Evolutionary conservation across 2,113 vertebrate genomes (phyloP).

Genomic region (Baryphthengus martii): DNA sequence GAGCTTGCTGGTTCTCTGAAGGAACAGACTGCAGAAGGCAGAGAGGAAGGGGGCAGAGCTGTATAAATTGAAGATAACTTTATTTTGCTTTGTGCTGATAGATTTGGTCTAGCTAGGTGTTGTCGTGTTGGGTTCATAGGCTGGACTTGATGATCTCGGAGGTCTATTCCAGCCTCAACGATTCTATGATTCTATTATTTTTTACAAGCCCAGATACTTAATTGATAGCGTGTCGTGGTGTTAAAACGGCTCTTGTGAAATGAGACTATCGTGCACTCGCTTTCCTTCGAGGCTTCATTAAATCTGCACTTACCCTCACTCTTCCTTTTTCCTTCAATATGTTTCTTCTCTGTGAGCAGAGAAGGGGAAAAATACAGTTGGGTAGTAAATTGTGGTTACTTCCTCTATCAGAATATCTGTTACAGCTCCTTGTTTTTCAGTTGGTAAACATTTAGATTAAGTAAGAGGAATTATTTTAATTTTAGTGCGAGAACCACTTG

Average conservation of each 20-base stretch:
- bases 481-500: not conserved
- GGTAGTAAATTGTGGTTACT: slow-evolving; percentile 58
- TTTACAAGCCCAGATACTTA: not conserved
- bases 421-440: slow-evolving; percentile 10
- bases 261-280: not conserved
- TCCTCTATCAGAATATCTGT: slow-evolving; percentile 40
- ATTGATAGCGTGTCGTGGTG: not conserved
- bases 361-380: slow-evolving; percentile 21
- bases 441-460: slow-evolving; percentile 16
- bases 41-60: not conserved
- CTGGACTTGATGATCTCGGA: too few species aligned
- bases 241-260: not conserved
- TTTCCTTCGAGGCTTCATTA: not conserved
- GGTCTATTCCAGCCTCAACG: too few species aligned
- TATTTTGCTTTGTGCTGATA: not conserved
- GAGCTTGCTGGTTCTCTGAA: not conserved
- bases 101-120: too few species aligned
- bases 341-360: not conserved
- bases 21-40: not conserved
- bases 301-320: not conserved
- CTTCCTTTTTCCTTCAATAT: not conserved
- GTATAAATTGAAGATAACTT: not conserved
- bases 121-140: too few species aligned
- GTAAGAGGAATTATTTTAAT: not conserved
- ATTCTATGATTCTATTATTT: too few species aligned